These are phyloP conservation scores for Spodoptera litura DNA, from an alignment of 1,140 invertebrate genomes.

Conservation along the genomic window DNA sequence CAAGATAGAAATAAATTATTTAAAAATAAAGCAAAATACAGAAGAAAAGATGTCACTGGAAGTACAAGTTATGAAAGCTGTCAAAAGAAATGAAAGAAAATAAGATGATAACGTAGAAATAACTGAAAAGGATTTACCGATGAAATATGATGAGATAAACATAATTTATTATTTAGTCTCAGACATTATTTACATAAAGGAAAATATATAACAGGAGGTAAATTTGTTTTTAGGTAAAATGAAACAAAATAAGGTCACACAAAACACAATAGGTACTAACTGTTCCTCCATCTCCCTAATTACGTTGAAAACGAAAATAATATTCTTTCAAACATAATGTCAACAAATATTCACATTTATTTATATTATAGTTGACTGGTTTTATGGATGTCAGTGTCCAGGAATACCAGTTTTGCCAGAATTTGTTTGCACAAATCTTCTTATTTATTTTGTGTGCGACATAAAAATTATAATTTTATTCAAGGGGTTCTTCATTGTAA, in stretches of 20 bases:
- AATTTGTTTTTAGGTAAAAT: not conserved
- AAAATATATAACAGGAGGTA: not conserved
- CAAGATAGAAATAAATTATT: not conserved
- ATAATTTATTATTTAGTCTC: constrained; percentile 5
- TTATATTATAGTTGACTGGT: constrained; percentile 6
- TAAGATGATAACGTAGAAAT: not conserved
- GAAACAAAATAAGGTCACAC: not conserved
- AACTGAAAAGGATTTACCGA: constrained; percentile 2
- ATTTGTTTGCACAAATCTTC: constrained; percentile 40
- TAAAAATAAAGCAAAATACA: not conserved
- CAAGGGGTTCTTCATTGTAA: constrained; percentile 39
- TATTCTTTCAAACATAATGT: not conserved
- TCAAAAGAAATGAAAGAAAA: constrained; percentile 22
- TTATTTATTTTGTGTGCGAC: constrained; percentile 17
- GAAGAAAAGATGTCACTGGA: constrained; percentile 2
- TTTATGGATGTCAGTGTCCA: constrained; percentile 30
- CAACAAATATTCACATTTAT: constrained; percentile 11
- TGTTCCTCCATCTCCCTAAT: constrained; percentile 10
- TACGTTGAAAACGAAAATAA: not conserved
- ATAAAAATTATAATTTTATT: constrained; percentile 44
- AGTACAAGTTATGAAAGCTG: not conserved
- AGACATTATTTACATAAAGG: not conserved
- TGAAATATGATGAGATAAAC: constrained; percentile 22
- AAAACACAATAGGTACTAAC: not conserved
- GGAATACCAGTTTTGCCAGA: constrained; percentile 13